Conservation (phyloP, 2,888 invertebrate species). For the Hedychridium roseum region DNA sequence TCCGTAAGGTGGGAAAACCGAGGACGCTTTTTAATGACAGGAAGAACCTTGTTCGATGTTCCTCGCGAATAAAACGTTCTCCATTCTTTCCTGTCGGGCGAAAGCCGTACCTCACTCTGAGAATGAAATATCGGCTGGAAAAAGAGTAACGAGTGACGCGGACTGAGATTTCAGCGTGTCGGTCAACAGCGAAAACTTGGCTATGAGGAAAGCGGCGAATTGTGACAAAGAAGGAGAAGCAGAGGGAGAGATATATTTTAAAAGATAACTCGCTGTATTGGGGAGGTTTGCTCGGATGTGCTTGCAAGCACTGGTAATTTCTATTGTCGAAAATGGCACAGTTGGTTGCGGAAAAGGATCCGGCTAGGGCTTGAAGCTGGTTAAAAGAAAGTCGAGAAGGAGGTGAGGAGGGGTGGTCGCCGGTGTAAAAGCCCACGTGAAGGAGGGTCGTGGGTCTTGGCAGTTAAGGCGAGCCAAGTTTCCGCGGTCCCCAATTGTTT, state of each 20-base stretch:
- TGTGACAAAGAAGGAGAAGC: slow-evolving; percentile 2
- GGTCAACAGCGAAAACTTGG: too few relatives aligned
- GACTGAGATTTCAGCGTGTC: too few relatives aligned
- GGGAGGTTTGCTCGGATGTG: background rate
- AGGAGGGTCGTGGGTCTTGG: slow-evolving; percentile 24
- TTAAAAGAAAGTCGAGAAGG: slow-evolving; percentile 3
- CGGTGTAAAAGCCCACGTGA: slow-evolving; percentile 32
- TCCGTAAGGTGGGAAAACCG: too few relatives aligned
- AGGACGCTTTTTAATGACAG: too few relatives aligned
- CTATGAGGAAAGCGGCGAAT: too few relatives aligned
- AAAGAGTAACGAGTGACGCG: too few relatives aligned
- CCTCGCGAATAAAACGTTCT: too few relatives aligned
- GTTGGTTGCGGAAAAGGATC: slow-evolving; percentile 24
- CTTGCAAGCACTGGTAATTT: slow-evolving; percentile 31
- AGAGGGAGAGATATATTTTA: background rate
- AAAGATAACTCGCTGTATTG: background rate
- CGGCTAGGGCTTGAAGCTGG: slow-evolving; percentile 3
- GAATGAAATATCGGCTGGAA: too few relatives aligned
- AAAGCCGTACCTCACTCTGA: too few relatives aligned
- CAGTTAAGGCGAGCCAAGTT: slow-evolving; percentile 48
- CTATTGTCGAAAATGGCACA: slow-evolving; percentile 40
- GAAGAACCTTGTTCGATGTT: too few relatives aligned
- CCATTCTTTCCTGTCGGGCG: too few relatives aligned
- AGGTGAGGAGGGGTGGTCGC: slow-evolving; percentile 5
- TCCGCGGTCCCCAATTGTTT: slow-evolving; percentile 47